These are phyloP conservation scores for Papilio gigon DNA, from an alignment of 2,888 invertebrate species.

Conservation along the genomic window DNA sequence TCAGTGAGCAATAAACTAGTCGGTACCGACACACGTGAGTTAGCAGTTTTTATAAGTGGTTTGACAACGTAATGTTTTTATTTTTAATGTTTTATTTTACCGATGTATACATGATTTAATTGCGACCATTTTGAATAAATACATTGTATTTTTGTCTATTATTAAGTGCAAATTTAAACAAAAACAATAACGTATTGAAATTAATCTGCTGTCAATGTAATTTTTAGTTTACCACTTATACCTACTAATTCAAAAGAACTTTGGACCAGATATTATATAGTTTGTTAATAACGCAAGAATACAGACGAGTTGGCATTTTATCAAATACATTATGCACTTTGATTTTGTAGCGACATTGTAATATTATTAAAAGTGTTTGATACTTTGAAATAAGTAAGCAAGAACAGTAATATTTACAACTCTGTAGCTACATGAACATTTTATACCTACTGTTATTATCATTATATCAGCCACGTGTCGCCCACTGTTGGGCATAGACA, in stretches of 20 bases:
- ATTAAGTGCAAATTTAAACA: neutral
- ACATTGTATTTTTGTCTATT: neutral
- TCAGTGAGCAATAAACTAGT: too few species aligned
- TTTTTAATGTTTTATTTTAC: too few species aligned
- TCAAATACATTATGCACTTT: constrained; percentile 7
- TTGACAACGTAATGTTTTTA: too few species aligned
- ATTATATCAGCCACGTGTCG: too few species aligned
- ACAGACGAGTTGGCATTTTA: constrained; percentile 3
- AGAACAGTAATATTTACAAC: too few species aligned
- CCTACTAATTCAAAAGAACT: constrained; percentile 22
- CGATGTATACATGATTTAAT: too few species aligned
- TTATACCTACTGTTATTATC: too few species aligned
- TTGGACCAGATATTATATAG: constrained; percentile 15
- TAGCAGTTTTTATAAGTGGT: too few species aligned
- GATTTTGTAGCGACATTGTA: neutral
- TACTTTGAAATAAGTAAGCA: neutral
- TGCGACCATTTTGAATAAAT: neutral
- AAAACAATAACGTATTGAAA: constrained; percentile 1
- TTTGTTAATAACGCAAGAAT: neutral
- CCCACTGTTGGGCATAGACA: too few species aligned
- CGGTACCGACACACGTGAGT: too few species aligned
- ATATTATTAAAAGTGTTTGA: neutral
- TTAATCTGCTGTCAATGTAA: constrained; percentile 18
- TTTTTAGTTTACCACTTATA: neutral
- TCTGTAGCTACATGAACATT: too few species aligned